Conservation (phyloP, 2,113 vertebrate genomes). For the Pongo pygmaeus region DNA sequence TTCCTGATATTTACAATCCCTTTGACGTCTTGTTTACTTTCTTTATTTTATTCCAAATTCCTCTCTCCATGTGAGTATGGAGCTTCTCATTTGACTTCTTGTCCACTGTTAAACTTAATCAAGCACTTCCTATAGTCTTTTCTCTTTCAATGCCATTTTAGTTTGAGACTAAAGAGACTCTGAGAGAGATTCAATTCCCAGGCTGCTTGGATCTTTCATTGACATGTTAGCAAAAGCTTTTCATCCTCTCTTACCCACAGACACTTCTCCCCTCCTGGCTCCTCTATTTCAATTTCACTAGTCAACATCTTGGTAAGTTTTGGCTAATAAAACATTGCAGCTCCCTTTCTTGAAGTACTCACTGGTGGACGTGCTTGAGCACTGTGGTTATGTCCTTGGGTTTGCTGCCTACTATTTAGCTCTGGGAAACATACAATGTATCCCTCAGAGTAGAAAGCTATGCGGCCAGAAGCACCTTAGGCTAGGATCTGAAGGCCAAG, state of each 20-base stretch:
- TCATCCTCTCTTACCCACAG: neutral
- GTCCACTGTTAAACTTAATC: neutral
- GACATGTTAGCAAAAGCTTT: neutral
- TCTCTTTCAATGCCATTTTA: neutral
- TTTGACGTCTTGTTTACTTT: slow-evolving; percentile 10
- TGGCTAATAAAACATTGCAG: neutral
- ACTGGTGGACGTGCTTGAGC: neutral
- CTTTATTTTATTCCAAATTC: neutral
- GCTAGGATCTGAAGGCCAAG: neutral
- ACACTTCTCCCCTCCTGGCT: too few relatives aligned
- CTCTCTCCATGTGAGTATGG: neutral
- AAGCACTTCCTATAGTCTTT: neutral
- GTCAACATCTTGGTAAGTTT: neutral
- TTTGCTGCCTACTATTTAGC: neutral
- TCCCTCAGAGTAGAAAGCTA: neutral
- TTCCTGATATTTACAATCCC: neutral
- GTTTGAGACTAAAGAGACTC: neutral
- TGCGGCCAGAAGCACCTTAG: neutral
- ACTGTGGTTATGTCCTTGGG: neutral
- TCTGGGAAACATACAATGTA: neutral
- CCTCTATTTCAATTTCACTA: neutral
- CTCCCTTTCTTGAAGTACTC: neutral
- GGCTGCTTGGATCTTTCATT: neutral
- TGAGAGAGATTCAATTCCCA: neutral
- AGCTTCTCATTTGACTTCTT: neutral